Conservation (phyloP, 92 coral and sea anemone species). For the Epizoanthus fatuus region DNA sequence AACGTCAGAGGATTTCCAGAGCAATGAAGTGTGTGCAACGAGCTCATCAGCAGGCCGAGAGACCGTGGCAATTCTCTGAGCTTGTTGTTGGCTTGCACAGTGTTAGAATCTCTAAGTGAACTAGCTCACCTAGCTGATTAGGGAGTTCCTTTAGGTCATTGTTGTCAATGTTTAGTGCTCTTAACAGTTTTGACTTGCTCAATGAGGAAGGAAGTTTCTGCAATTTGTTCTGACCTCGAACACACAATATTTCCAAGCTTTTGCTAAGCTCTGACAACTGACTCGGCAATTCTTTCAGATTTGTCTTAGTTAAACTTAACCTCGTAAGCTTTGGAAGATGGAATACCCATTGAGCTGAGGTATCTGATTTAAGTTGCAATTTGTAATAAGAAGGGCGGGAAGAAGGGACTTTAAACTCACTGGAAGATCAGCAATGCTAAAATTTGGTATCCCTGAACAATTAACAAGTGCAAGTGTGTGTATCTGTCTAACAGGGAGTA, state of each 20-base stretch:
- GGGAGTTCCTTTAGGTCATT: conserved; percentile 23
- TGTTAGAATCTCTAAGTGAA: conserved; percentile 2
- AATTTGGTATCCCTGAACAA: background rate
- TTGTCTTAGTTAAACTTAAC: conserved; percentile 9
- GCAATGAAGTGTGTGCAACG: conserved; percentile 24
- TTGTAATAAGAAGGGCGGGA: background rate
- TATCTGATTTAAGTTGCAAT: conserved; percentile 4
- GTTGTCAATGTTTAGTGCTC: conserved; percentile 17
- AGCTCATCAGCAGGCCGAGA: conserved; percentile 6
- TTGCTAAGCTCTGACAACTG: background rate
- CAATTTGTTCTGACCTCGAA: conserved; percentile 19
- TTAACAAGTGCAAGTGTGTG: conserved; percentile 22
- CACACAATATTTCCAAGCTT: conserved; percentile 20
- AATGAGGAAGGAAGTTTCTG: conserved; percentile 14
- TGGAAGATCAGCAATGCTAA: background rate
- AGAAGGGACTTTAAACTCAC: conserved; percentile 7
- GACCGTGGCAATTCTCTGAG: conserved; percentile 12
- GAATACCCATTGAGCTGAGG: background rate
- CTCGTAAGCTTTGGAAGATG: background rate
- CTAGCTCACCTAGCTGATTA: conserved; percentile 21
- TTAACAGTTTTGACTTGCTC: conserved; percentile 5
- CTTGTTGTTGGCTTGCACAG: conserved; percentile 34
- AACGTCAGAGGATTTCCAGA: conserved; percentile 37
- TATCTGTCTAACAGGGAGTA: conserved; percentile 1
- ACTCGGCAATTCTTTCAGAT: conserved; percentile 17